Evolutionary conservation across 2,888 invertebrate genomes (phyloP), one percentile per base, ranked within the genome.

Genomic region (Lasioglossum malachurum): DNA sequence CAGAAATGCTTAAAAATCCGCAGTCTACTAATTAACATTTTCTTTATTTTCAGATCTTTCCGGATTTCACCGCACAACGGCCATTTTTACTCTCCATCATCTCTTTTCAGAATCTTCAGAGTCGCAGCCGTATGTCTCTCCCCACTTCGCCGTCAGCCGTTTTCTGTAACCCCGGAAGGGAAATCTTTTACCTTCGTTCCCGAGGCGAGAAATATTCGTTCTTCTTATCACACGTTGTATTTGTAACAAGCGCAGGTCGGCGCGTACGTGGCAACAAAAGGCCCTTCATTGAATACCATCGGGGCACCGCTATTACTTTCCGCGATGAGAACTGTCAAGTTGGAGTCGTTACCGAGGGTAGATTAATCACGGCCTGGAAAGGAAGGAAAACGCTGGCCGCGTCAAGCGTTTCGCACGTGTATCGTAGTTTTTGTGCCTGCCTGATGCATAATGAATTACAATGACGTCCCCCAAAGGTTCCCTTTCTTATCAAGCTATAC

Each of bases 241-340:
- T 67, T 64, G 77, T 77, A 87, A 80, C 86, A 53, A 78, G 71
- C 75, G 41, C 23, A 10, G 35, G 78, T 60, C 71, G 53, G 73
- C 67, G 49, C 31, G 41, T 27, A 41, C 76, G 31, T n/a, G 84
- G 57, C 74, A 74, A 83, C 84, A 83, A 87, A 77, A 75, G 82
- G 78, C 67, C 80, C 81, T 80, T 87, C 85, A 90, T 90, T 89
- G 91, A 91, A 90, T 91, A 87, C 87, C 91, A 87, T 85, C 89
- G 86, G 88, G 88, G 85, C 91, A 75, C 82, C 79, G 85, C 89
- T 87, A 91, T 91, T 91, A 89, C 87, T 91, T 91, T 89, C 82
- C 85, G 81, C 86, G 87, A 89, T 89, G 90, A 91, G 91, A 87
- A 91, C 91, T 88, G 90, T 91, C 91, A 87, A 82, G 90, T 83